phyloP scores from a whole-genome alignment of 2,797 vertebrate species.

The Alcedo quadribrachys region DNA sequence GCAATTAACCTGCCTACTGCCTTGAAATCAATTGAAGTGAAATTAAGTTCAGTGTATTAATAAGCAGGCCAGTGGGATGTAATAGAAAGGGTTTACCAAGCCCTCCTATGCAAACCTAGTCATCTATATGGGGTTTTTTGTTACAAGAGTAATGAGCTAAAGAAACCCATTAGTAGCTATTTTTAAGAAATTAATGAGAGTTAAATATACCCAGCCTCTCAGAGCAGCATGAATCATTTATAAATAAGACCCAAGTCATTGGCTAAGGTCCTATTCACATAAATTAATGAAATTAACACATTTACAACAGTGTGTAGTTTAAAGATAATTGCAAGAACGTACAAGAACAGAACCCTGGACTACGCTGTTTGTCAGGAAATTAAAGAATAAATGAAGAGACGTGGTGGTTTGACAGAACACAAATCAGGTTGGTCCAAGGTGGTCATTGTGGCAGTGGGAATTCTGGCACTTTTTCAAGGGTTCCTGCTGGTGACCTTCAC shows the following conservation, averaged over 20 bases:
- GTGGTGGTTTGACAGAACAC: background rate
- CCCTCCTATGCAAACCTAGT: background rate
- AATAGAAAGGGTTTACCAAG: constrained; percentile 9
- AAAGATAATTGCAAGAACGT: background rate
- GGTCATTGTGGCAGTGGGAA: background rate
- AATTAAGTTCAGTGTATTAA: background rate
- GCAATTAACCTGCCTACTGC: constrained; percentile 26
- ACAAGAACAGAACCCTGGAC: background rate
- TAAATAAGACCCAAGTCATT: constrained; percentile 30
- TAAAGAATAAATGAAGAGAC: background rate
- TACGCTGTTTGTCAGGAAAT: background rate
- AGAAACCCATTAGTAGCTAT: constrained; percentile 47
- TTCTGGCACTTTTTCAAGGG: rapidly evolving
- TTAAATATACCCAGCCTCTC: constrained; percentile 47
- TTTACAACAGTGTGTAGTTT: background rate
- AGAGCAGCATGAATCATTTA: constrained; percentile 52
- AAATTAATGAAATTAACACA: constrained; percentile 29
- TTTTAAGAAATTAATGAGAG: constrained; percentile 50
- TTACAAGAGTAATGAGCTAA: constrained; percentile 19
- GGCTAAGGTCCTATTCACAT: constrained; percentile 36
- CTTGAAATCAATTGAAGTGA: background rate
- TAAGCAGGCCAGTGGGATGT: background rate
- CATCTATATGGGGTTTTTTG: constrained; percentile 8
- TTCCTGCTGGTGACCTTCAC: background rate
- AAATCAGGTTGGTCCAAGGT: background rate